phyloP scores from a whole-genome alignment of 1,140 invertebrate species.

The Drosophila cardini region DNA sequence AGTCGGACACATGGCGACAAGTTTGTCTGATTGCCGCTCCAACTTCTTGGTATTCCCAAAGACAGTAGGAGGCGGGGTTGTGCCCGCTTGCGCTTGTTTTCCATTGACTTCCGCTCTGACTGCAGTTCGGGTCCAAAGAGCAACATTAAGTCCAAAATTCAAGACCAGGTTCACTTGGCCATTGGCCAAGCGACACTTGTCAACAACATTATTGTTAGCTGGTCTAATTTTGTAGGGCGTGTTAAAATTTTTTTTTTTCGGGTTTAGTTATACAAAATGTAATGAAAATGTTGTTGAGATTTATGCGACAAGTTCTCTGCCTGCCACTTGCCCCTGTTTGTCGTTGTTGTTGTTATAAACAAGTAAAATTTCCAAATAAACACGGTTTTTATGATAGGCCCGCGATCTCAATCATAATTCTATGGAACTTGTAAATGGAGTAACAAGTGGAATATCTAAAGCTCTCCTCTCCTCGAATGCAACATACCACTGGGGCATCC shows the following conservation, averaged over 20 bases:
- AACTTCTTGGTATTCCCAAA: constrained; percentile 71
- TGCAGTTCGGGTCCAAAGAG: constrained; percentile 58
- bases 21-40: constrained; percentile 63
- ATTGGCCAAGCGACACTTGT: constrained; percentile 65
- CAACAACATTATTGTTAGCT: constrained; percentile 34
- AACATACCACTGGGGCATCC: not conserved
- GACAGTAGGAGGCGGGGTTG: not conserved
- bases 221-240: constrained; percentile 64
- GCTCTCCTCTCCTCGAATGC: constrained; percentile 3
- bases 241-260: no score
- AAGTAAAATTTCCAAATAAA: constrained; percentile 81
- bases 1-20: constrained; percentile 68
- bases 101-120: constrained; percentile 69
- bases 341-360: constrained; percentile 48
- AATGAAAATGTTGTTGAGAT: constrained; percentile 65
- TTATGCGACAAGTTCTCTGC: constrained; percentile 63
- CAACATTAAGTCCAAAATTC: constrained; percentile 25
- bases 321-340: constrained; percentile 60
- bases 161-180: constrained; percentile 36
- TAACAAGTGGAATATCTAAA: constrained; percentile 77
- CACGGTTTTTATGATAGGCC: constrained; percentile 69
- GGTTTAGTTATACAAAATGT: constrained; percentile 60
- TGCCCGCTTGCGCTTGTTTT: constrained; percentile 59
- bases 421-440: constrained; percentile 81
- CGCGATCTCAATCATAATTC: constrained; percentile 81